Base-by-base conservation (phyloP, 2,888 invertebrate genomes). In the Rhogogaster chlorosoma region DNA sequence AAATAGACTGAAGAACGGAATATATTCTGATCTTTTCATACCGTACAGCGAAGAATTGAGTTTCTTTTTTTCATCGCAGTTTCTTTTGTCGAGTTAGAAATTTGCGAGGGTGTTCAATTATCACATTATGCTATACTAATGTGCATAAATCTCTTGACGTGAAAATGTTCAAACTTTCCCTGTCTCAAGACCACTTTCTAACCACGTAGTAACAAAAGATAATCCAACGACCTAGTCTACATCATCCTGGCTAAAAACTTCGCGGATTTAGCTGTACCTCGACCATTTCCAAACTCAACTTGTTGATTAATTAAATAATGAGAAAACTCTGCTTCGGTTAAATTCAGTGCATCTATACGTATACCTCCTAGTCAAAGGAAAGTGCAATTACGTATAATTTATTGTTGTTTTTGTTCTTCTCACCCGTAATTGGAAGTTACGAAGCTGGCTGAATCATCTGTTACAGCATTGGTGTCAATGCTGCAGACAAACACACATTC, bases 101-200 rank as follows among this genome's bases (percentile, higher is more conserved):
- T 78, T 57, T 36, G 26, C 45, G 78, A 26, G 78, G 77, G 77
- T 15, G 77, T 53, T 29, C 77, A 53, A 45, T 73, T 73, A 77
- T 77, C 45, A 18, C 29, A 29, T 22, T 22, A 38, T 38, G 5
- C 12, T 49, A 6, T 49, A 80, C 38, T 38, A 80, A 80, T 80
- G 36, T 80, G 80, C 80, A 57, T 61, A 80, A 61, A 61, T 80
- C 32, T 57, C 78, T 36, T 78, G 36, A 38, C 57, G 38, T 57
- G 38, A 61, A 80, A 61, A 61, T 57, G 38, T 57, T 12, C 5
- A 80, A 80, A 80, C 80, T 80, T 80, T 80, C 80, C 80, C 80
- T 61, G 22, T 78, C 26, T 80, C 38, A n/a, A 80, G 22, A 42
- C n/a, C 38, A 80, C 80, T 80, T 80, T 80, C 80, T 80, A 73